Conservation (phyloP, 2,797 vertebrate species). For the Sitta carolinensis region DNA sequence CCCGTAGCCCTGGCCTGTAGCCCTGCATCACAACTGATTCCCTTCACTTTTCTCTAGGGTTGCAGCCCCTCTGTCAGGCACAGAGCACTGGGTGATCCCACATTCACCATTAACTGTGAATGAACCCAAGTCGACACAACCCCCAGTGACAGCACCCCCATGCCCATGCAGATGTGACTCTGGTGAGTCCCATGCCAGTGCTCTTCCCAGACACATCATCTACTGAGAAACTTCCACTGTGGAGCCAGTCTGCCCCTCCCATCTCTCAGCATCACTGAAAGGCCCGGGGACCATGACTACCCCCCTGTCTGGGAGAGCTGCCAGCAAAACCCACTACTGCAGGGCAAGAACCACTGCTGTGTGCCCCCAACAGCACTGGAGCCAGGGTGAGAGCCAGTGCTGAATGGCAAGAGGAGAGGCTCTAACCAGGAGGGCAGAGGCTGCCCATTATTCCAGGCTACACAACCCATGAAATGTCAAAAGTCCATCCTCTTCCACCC, state of each 20-base stretch:
- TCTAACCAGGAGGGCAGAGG: neutral
- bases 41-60: neutral
- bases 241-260: fast-evolving
- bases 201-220: fast-evolving
- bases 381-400: fast-evolving
- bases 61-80: neutral
- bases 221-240: fast-evolving
- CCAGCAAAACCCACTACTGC: neutral
- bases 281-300: fast-evolving
- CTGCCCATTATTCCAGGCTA: neutral
- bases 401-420: neutral
- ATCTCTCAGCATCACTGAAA: neutral
- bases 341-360: fast-evolving
- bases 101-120: neutral
- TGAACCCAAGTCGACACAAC: neutral
- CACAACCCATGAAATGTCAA: fast-evolving
- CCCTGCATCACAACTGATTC: fast-evolving
- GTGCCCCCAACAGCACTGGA: fast-evolving
- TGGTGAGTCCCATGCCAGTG: fast-evolving
- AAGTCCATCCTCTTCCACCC: neutral
- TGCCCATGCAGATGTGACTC: fast-evolving
- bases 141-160: fast-evolving
- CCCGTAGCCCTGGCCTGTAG: fast-evolving
- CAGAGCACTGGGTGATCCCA: neutral
- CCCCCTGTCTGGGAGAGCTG: neutral